Evolutionary conservation across 2,797 vertebrate genomes (phyloP).

Genomic region (Cossypha caffra): DNA sequence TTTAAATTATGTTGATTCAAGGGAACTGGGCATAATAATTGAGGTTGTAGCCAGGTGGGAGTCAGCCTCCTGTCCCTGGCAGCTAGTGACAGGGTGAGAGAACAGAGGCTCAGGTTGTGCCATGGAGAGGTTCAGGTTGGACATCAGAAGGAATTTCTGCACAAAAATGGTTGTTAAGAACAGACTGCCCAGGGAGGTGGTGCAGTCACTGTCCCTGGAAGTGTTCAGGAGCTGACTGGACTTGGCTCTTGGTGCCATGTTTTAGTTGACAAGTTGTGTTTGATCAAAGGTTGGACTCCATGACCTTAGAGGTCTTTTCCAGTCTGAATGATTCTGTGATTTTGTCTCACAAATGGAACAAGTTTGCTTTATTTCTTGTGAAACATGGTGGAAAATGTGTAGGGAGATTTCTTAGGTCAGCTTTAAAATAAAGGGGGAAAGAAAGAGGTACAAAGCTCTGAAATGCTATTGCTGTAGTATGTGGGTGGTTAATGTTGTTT

Average conservation of each 20-base stretch:
- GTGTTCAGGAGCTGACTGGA: neutral
- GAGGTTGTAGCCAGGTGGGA: neutral
- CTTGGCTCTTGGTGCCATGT: accelerated
- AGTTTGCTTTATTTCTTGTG: neutral
- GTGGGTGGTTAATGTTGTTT: neutral
- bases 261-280: neutral
- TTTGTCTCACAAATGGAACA: neutral
- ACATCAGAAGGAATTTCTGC: neutral
- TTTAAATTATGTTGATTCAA: neutral
- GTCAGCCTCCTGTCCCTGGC: neutral
- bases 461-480: neutral
- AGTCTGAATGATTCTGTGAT: neutral
- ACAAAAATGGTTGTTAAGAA: neutral
- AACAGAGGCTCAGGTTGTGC: neutral
- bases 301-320: neutral
- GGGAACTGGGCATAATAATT: neutral
- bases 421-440: neutral
- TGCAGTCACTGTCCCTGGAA: neutral
- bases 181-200: neutral
- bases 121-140: neutral
- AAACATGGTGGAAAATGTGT: neutral
- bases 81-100: neutral
- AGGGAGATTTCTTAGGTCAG: neutral
- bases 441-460: neutral
- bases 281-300: neutral